phyloP scores from a whole-genome alignment of 1,140 invertebrate genomes.

The Xylocopa sonorina region DNA sequence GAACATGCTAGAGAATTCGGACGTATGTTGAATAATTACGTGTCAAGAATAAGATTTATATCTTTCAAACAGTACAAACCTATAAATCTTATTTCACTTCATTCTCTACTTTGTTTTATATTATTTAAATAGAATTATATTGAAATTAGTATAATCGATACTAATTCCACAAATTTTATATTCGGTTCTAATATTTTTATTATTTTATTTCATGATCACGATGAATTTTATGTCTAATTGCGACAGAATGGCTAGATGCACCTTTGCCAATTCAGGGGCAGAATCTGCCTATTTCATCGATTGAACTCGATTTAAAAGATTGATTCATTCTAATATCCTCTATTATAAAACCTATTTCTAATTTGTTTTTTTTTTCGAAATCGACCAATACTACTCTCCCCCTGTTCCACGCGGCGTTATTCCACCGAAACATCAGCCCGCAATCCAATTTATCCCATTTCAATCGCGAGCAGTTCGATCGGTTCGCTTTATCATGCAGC shows the following conservation, averaged over 20 bases:
- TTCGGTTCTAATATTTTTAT: too few relatives aligned
- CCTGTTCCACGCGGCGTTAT: background rate
- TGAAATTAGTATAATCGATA: too few relatives aligned
- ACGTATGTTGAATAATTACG: slow-evolving; percentile 6
- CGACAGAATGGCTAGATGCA: too few relatives aligned
- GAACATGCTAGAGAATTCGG: background rate
- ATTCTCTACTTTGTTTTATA: background rate
- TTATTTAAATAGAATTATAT: background rate
- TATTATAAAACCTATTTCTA: too few relatives aligned
- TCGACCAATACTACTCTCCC: background rate
- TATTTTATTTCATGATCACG: too few relatives aligned
- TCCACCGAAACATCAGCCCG: too few relatives aligned
- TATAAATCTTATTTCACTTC: background rate
- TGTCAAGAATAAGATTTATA: background rate
- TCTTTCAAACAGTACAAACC: background rate
- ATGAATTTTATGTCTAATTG: too few relatives aligned
- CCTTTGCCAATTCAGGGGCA: too few relatives aligned
- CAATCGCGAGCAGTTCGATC: slow-evolving; percentile 1
- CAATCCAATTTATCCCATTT: background rate
- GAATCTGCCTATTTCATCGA: too few relatives aligned
- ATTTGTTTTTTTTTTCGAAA: background rate
- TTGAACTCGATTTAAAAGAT: too few relatives aligned
- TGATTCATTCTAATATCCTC: too few relatives aligned
- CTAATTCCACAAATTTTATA: too few relatives aligned
- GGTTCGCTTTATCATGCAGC: slow-evolving; percentile 2